Conservation (phyloP, 2,113 vertebrate genomes). For the Anser brachyrhynchus region DNA sequence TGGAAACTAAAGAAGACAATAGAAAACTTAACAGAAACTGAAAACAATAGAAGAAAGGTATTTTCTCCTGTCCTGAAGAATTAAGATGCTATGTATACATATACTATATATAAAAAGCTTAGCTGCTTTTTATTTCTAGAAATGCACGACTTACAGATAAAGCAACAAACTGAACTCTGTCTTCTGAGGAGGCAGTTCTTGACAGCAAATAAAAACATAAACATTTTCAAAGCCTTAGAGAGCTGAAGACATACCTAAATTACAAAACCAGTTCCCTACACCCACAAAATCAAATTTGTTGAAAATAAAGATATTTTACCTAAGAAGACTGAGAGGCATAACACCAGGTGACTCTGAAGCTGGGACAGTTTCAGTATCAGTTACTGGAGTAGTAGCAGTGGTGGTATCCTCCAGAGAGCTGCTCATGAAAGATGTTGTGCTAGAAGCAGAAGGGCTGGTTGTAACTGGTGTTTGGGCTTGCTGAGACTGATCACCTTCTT, state of each 20-base stretch:
- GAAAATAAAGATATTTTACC: conserved; percentile 74
- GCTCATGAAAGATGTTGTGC: conserved; percentile 99
- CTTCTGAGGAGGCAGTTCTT: neutral
- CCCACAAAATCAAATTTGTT: neutral
- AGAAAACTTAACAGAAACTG: too few species aligned
- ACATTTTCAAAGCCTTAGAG: neutral
- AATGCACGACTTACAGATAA: neutral
- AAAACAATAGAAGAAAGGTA: neutral
- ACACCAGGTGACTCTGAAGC: conserved; percentile 95
- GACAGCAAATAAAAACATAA: neutral
- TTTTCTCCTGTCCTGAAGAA: neutral
- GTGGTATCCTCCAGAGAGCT: conserved; percentile 97
- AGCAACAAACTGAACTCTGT: neutral
- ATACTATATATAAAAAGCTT: neutral
- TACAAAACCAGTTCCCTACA: neutral
- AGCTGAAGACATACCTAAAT: neutral
- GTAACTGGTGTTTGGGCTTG: conserved; percentile 95
- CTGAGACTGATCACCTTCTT: conserved; percentile 87
- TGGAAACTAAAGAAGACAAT: neutral
- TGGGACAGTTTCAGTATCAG: conserved; percentile 94
- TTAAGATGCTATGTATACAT: neutral
- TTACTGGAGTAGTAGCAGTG: conserved; percentile 96
- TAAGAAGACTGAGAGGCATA: conserved; percentile 97
- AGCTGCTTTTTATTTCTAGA: neutral
- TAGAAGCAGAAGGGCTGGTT: conserved; percentile 96